phyloP scores from a whole-genome alignment of 2,888 invertebrate genomes.

The Drymonia ruficornis region DNA sequence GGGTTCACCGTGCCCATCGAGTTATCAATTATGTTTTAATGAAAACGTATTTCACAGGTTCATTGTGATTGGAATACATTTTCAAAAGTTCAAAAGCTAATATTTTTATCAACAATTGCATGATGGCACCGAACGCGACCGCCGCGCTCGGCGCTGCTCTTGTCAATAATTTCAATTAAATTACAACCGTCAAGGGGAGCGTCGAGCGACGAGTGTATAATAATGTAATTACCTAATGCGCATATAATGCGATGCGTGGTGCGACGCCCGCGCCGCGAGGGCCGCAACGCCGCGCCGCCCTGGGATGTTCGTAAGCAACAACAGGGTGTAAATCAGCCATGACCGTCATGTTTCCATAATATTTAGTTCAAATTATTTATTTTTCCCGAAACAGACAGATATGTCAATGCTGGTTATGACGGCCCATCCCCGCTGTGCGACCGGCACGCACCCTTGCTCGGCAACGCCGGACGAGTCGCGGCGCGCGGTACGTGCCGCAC shows the following conservation, averaged over 20 bases:
- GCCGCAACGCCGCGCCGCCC: not conserved
- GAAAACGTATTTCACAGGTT: not conserved
- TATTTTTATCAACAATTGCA: slow-evolving; percentile 3
- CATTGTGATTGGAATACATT: not conserved
- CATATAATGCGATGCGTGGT: slow-evolving; percentile 19
- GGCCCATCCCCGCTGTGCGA: too few species aligned
- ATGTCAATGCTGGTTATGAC: not conserved
- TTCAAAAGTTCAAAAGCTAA: not conserved
- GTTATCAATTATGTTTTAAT: too few species aligned
- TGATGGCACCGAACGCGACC: slow-evolving; percentile 12
- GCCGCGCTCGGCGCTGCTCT: slow-evolving; percentile 8
- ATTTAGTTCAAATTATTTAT: not conserved
- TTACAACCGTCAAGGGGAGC: not conserved
- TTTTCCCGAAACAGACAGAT: not conserved
- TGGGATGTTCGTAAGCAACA: too few species aligned
- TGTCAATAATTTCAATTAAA: not conserved
- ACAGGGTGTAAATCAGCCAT: not conserved
- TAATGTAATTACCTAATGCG: slow-evolving; percentile 19
- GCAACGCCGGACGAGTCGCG: too few species aligned
- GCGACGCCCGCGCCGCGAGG: not conserved
- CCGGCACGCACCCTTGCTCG: too few species aligned
- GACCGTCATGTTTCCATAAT: too few species aligned
- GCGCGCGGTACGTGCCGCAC: too few species aligned
- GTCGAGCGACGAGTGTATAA: slow-evolving; percentile 8
- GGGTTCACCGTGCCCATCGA: not conserved